Evolutionary conservation across 2,797 vertebrate species (phyloP), one percentile per base, ranked within the genome.

Genomic region (Acropternis orthonyx): DNA sequence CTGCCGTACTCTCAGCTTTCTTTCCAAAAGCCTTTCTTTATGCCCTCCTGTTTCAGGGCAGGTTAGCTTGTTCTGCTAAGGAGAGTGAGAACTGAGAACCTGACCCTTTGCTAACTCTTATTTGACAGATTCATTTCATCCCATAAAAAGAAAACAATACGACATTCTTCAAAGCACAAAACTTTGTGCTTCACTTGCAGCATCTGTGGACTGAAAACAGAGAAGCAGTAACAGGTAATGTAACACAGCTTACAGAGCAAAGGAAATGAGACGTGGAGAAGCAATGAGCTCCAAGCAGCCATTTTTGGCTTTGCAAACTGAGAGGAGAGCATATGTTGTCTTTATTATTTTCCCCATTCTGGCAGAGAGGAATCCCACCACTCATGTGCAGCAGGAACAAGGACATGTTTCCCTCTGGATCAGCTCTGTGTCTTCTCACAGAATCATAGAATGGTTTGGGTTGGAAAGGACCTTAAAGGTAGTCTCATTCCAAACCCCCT

Each of bases 401-500:
- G 46, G n/a, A 14, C 20, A 52, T 0, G 1, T 18, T 88, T 48
- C 56, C 41, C 74, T 28, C 18, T 34, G 12, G 18, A 23, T 34
- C 37, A 36, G 6, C 9, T 66, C 62, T 0, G 0, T 11, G 12
- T 34, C 34, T 71, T 48, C 27, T 18, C 46, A 56, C 2, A 63
- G 36, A 55, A 55, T 15, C 41, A 49, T 0, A 37, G 63, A 71
- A 56, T 16, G 14, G n/a, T 26, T 34, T 89, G n/a, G 48, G 17
- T 6, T 69, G 34, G 54, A 74, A 34, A 4, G 30, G 23, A 49
- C 19, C 43, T 62, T 21, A 24, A n/a, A 51, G 11, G 44, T 41
- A 9, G n/a, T 5, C 7, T 18, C 14, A 4, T 23, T 63, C 36
- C 56, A 63, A 9, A 16, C 7, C 9, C 15, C 11, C 7, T 37